A percentile compares a stretch with the other conserved stretches of the same genome.
These are phyloP conservation scores for Archaeoteleia sp. DNA, from an alignment of 2,888 invertebrate genomes.

Conservation along the genomic window DNA sequence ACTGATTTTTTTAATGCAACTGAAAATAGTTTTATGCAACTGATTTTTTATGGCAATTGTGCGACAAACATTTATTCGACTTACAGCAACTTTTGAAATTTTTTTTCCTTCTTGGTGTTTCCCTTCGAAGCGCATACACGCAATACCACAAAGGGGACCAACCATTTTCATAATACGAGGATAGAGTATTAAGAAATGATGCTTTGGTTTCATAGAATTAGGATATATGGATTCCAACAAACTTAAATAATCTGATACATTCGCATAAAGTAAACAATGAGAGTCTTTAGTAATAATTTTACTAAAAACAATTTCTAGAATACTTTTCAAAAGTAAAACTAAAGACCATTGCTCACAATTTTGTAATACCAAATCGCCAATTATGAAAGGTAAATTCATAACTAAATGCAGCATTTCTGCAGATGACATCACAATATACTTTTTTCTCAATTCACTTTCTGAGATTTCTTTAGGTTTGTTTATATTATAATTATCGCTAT, in stretches of 20 bases:
- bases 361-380: conserved; percentile 51
- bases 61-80: conserved; percentile 48
- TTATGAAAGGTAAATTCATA: conserved; percentile 38
- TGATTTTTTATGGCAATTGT: conserved; percentile 52
- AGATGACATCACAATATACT: conserved; percentile 50
- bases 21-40: conserved; percentile 40
- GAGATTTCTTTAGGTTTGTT: conserved; percentile 50
- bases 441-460: conserved; percentile 30
- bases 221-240: not conserved
- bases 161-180: conserved; percentile 43
- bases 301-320: conserved; percentile 3
- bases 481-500: conserved; percentile 38
- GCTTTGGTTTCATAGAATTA: conserved; percentile 46
- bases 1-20: conserved; percentile 20
- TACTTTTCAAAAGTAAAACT: conserved; percentile 5
- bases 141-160: conserved; percentile 51
- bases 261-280: not conserved
- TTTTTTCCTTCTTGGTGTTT: conserved; percentile 52
- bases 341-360: conserved; percentile 43
- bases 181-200: conserved; percentile 54
- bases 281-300: conserved; percentile 4
- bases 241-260: conserved; percentile 6
- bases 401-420: conserved; percentile 54
- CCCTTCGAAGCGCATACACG: conserved; percentile 43
- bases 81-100: conserved; percentile 33